Evolutionary conservation across 2,797 vertebrate genomes (phyloP).

Genomic region (Dromococcyx pavoninus): DNA sequence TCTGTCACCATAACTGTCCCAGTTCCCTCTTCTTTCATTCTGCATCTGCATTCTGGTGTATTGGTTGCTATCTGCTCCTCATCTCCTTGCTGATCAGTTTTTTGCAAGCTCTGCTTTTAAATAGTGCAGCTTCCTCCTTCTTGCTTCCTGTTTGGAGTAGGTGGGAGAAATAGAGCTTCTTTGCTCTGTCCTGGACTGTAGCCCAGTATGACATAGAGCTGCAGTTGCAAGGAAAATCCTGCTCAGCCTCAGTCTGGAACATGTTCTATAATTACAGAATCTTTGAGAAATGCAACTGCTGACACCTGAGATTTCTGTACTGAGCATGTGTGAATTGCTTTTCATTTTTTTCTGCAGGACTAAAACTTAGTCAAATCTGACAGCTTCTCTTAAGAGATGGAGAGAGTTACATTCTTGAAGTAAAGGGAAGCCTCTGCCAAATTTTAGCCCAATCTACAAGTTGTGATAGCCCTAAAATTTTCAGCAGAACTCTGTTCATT

Average conservation of each 20-base stretch:
- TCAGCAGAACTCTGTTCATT: neutral
- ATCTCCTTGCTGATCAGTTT: slow-evolving; percentile 48
- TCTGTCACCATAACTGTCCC: neutral
- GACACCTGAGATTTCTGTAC: slow-evolving; percentile 54
- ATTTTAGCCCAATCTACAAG: neutral
- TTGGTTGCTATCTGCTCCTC: slow-evolving; percentile 19
- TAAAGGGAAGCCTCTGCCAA: neutral
- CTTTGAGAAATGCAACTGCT: slow-evolving; percentile 56
- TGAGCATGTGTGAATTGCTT: neutral
- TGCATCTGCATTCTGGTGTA: neutral
- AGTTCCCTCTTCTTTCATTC: neutral
- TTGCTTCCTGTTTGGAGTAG: slow-evolving; percentile 66
- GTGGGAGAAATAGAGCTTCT: slow-evolving; percentile 47
- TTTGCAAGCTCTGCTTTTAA: slow-evolving; percentile 57
- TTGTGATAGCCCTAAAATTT: neutral
- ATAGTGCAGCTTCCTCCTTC: slow-evolving; percentile 58
- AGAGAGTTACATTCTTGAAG: neutral
- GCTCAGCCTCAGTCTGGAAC: slow-evolving; percentile 49
- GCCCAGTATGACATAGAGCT: slow-evolving; percentile 36
- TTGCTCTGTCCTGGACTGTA: neutral
- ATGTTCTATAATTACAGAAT: slow-evolving; percentile 58
- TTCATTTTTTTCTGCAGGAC: neutral
- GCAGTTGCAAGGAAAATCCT: slow-evolving; percentile 64
- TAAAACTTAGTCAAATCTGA: neutral
- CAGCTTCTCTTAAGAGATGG: neutral